phyloP scores from a whole-genome alignment of 1,140 invertebrate genomes.

The Drosophila busckii region DNA sequence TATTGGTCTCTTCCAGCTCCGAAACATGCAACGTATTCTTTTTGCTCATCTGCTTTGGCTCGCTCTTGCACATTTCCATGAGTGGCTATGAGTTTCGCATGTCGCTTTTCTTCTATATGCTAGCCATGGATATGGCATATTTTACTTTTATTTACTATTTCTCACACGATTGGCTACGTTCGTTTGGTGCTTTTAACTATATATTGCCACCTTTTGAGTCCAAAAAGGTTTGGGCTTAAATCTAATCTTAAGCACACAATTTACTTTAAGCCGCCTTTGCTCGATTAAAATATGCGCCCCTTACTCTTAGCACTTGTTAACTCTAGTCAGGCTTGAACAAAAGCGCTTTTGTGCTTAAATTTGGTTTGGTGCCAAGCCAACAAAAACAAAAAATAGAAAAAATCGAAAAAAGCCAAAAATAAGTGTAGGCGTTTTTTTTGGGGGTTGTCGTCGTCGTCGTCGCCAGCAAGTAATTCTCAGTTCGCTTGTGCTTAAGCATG shows the following conservation, averaged over 20 bases:
- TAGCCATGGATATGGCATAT: not conserved
- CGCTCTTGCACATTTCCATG: conserved; percentile 36
- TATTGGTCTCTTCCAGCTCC: conserved; percentile 10
- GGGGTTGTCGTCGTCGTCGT: conserved; percentile 25
- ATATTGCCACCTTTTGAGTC: not conserved
- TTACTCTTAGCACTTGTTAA: conserved; percentile 2
- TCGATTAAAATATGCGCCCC: conserved; percentile 20
- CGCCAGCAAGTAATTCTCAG: not conserved
- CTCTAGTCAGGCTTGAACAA: conserved; percentile 34
- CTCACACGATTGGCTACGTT: conserved; percentile 1
- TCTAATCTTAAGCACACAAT: not conserved
- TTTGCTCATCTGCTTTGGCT: conserved; percentile 1
- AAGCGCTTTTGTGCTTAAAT: conserved; percentile 35
- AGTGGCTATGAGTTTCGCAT: conserved; percentile 39
- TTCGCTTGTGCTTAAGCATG: not conserved
- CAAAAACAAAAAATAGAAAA: conserved; percentile 1
- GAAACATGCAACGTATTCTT: conserved; percentile 9
- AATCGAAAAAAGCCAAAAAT: conserved; percentile 1
- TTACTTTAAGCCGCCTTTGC: conserved; percentile 5
- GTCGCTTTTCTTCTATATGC: conserved; percentile 27
- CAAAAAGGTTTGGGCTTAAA: conserved; percentile 2
- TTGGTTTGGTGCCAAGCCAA: conserved; percentile 27
- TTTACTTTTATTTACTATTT: conserved; percentile 2
- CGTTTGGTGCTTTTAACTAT: conserved; percentile 9
- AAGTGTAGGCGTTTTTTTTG: conserved; percentile 27